These are phyloP conservation scores for Erythrocercus mccallii DNA, from an alignment of 2,113 vertebrate genomes.

Conservation along the genomic window DNA sequence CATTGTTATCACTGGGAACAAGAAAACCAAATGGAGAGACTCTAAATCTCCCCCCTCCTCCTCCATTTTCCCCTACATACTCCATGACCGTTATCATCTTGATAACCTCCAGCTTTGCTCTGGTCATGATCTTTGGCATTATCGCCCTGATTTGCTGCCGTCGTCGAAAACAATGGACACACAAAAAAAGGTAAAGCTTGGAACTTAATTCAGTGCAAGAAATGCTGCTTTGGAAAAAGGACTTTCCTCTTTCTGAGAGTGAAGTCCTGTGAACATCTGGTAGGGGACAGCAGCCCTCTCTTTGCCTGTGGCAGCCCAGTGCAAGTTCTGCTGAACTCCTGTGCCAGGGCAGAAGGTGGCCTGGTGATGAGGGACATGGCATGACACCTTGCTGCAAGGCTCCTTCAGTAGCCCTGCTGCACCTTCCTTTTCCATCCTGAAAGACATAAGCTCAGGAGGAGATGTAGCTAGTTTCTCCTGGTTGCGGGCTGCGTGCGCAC, in stretches of 20 bases:
- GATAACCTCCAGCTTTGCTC: conserved; percentile 81
- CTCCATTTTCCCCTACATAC: conserved; percentile 79
- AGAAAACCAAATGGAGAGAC: conserved; percentile 69
- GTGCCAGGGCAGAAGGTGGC: not conserved
- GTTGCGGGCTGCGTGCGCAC: not conserved
- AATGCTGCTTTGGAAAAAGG: not conserved
- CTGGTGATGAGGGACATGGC: too few species aligned
- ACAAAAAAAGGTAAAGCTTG: conserved; percentile 80
- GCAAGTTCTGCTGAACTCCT: not conserved
- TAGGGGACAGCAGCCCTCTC: not conserved
- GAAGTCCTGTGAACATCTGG: not conserved
- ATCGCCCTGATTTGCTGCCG: conserved; percentile 80
- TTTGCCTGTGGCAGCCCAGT: not conserved
- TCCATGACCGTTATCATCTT: conserved; percentile 92
- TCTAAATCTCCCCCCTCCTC: conserved; percentile 46
- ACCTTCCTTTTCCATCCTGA: not conserved
- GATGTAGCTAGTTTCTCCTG: not conserved
- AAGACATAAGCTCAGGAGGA: not conserved
- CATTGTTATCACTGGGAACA: conserved; percentile 64
- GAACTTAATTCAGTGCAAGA: not conserved
- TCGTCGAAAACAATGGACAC: conserved; percentile 83
- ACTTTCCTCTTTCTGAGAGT: not conserved
- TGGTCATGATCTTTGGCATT: conserved; percentile 74
- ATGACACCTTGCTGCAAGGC: not conserved
- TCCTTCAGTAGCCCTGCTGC: not conserved